Percentiles rank a stretch among this genome's conserved stretches.
These are phyloP conservation scores for Lethrus apterus DNA, from an alignment of 1,140 invertebrate species.

Conservation along the genomic window DNA sequence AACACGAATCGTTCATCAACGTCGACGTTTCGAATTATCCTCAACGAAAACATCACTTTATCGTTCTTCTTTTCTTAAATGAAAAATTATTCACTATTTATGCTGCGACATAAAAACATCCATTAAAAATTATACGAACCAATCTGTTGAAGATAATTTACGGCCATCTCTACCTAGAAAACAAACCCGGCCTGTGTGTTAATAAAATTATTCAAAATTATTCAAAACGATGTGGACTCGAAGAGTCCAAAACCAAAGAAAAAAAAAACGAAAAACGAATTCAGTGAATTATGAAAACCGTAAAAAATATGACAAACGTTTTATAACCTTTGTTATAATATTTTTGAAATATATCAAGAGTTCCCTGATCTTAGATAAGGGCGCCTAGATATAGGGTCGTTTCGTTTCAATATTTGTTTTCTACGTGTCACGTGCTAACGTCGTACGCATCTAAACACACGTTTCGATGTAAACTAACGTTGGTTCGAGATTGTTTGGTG, in stretches of 20 bases:
- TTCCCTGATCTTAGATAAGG: constrained; percentile 30
- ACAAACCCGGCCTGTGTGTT: constrained; percentile 20
- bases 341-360: constrained; percentile 32
- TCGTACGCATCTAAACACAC: background rate
- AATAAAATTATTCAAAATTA: constrained; percentile 37
- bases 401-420: background rate
- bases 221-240: constrained; percentile 33
- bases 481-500: too few species aligned
- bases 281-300: constrained; percentile 34
- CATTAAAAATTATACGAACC: constrained; percentile 16
- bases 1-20: too few species aligned
- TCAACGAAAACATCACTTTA: too few species aligned
- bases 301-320: constrained; percentile 37
- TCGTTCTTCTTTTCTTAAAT: too few species aligned
- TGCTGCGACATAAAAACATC: background rate
- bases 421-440: background rate
- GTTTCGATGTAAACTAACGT: background rate
- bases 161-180: constrained; percentile 14
- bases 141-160: too few species aligned
- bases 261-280: constrained; percentile 14
- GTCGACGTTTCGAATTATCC: too few species aligned
- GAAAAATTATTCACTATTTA: too few species aligned
- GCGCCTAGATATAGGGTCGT: constrained; percentile 16
- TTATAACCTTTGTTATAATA: constrained; percentile 32
- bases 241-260: too few species aligned